Evolutionary conservation across 2,797 vertebrate species (phyloP).

Genomic region (Buceros bicornis): DNA sequence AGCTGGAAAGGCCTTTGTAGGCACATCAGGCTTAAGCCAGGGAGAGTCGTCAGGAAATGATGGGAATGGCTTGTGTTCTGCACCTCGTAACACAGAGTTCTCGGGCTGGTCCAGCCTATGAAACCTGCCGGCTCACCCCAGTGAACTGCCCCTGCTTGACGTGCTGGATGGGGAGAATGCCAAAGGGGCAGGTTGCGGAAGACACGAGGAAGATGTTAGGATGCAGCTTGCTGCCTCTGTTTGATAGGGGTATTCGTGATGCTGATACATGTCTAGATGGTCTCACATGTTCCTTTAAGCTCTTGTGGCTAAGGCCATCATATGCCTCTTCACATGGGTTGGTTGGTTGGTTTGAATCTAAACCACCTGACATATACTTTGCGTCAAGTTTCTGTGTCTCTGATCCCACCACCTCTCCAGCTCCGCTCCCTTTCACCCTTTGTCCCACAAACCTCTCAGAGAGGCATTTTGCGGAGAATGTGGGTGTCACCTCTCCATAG

Average conservation of each 20-base stretch:
- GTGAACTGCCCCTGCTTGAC: neutral
- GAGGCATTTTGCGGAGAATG: neutral
- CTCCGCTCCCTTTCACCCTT: neutral
- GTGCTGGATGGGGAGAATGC: neutral
- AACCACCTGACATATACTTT: neutral
- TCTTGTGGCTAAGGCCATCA: neutral
- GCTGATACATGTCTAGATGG: neutral
- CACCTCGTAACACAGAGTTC: neutral
- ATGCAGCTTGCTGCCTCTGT: neutral
- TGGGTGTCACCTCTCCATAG: neutral
- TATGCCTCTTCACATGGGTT: neutral
- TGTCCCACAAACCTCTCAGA: neutral
- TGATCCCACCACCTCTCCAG: neutral
- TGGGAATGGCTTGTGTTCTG: neutral
- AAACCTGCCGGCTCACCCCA: neutral
- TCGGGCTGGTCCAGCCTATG: neutral
- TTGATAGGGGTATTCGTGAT: neutral
- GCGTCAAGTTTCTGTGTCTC: neutral
- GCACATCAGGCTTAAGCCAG: neutral
- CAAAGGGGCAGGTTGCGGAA: neutral
- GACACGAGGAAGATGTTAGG: neutral
- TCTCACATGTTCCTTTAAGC: neutral
- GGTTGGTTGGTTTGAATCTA: neutral
- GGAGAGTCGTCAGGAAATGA: neutral
- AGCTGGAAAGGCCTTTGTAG: neutral